Percentiles rank a stretch among this genome's conserved stretches.
phyloP scores from a whole-genome alignment of 2,113 vertebrate species.

The Salvelinus alpinus region DNA sequence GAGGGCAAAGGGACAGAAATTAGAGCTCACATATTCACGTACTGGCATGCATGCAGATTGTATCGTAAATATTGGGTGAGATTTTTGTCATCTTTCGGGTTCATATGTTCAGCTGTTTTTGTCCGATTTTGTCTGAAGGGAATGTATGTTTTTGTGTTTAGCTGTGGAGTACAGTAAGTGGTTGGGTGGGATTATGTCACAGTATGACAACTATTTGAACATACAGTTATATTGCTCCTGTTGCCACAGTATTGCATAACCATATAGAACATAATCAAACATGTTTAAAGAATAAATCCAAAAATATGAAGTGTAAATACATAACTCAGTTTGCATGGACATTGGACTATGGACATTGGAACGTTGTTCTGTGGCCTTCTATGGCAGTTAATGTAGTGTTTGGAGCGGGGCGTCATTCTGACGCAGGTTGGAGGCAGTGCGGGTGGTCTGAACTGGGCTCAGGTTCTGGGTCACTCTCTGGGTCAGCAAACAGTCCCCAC shows the following conservation, averaged over 20 bases:
- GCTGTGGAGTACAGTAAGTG: not conserved
- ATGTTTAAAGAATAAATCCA: no score
- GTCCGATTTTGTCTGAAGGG: constrained; percentile 2
- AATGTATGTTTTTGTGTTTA: constrained; percentile 14
- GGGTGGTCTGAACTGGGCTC: constrained; percentile 53
- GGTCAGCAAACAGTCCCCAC: constrained; percentile 38
- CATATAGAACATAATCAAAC: no score
- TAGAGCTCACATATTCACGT: constrained; percentile 2
- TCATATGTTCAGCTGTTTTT: constrained; percentile 9
- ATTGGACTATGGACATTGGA: not conserved
- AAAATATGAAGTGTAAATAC: constrained; percentile 1
- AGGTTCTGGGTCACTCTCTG: constrained; percentile 38
- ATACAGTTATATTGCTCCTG: not conserved
- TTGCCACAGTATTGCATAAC: not conserved
- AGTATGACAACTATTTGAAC: not conserved
- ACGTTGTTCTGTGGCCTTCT: constrained; percentile 12
- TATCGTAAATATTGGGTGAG: constrained; percentile 22
- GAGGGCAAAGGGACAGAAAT: constrained; percentile 8
- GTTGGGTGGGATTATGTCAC: not conserved
- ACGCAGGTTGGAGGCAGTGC: constrained; percentile 19
- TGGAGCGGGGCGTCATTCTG: constrained; percentile 18
- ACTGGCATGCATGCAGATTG: constrained; percentile 13
- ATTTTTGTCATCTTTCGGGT: not conserved
- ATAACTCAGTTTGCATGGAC: not conserved
- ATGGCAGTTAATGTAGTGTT: constrained; percentile 9